A percentile compares a stretch with the other conserved stretches of the same genome.
Conservation (phyloP, 2,113 vertebrate genomes). For the Origma solitaria region DNA sequence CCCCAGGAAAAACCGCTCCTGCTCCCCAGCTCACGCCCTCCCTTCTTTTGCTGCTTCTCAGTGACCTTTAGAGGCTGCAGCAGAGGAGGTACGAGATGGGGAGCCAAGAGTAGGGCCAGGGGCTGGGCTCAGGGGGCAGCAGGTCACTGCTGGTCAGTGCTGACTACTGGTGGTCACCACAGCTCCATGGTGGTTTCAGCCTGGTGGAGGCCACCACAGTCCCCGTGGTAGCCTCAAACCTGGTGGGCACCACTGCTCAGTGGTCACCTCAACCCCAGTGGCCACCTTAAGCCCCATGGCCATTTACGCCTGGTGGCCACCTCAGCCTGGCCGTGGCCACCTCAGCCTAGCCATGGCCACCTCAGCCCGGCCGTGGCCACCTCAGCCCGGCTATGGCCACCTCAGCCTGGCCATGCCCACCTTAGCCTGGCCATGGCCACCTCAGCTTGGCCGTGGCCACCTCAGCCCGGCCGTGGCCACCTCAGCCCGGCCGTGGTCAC, state of each 20-base stretch:
- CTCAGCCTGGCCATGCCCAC: neutral
- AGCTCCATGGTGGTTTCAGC: neutral
- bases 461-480: too few relatives aligned
- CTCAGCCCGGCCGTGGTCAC: neutral
- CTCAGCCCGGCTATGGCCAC: neutral
- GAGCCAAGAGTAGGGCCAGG: neutral
- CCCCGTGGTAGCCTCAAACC: neutral
- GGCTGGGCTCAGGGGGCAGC: neutral
- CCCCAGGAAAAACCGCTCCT: accelerated
- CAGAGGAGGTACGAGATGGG: neutral
- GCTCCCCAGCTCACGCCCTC: neutral
- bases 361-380: neutral
- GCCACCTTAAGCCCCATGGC: too few relatives aligned
- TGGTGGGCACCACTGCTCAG: neutral
- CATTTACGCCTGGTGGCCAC: neutral
- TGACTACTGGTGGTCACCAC: neutral
- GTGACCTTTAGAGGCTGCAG: neutral
- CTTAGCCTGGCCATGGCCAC: accelerated
- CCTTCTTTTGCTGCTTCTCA: neutral
- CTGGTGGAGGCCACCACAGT: neutral
- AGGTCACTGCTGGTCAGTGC: neutral
- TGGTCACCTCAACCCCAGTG: neutral
- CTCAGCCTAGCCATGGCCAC: neutral
- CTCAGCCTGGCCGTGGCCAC: neutral
- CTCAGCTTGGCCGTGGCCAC: neutral